Evolutionary conservation across 2,888 invertebrate species (phyloP), one percentile per base, ranked within the genome.

Genomic region (Vesta saturnalis): DNA sequence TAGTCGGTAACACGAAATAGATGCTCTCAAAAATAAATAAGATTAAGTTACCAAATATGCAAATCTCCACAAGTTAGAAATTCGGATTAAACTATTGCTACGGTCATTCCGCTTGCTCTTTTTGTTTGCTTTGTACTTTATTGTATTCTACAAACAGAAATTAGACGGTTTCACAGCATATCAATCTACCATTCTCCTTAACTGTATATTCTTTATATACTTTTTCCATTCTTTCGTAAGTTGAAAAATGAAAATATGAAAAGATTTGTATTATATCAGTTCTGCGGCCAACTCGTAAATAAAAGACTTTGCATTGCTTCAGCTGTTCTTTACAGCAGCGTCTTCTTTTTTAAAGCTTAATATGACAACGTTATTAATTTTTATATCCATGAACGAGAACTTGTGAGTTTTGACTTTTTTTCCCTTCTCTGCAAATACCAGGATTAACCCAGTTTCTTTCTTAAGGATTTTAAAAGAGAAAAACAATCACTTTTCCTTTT

Each of bases 221-320:
- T 55, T 46, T 54, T 59, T 65, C 30, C 59, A 30, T 76, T 76
- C 74, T 67, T 70, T 72, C 73, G 73, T 76, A 76, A 76, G 77
- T 72, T 65, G 59, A 72, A 74, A 77, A 78, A 78, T 77, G 77
- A 78, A 78, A 78, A 78, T 78, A 78, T 77, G 77, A 78, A 78
- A 77, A 75, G 70, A 35, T 57, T 71, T 66, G 76, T 75, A 76
- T 46, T 39, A 22, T 77, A 76, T 77, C 77, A 76, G 71, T 71
- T 64, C 73, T 73, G 72, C 73, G 73, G 73, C 74, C 73, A 70
- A 60, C 47, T 59, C 43, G 60, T 70, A 72, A 70, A 72, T 67
- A 60, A 72, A 67, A 60, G 64, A 21, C 39, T 55, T 43, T 52
- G 12, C 19, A 19, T 19, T 21, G 52, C 21, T 19, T 52, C 49